These are phyloP conservation scores for Phocides pigmalion DNA, from an alignment of 1,140 invertebrate genomes.

Conservation along the genomic window DNA sequence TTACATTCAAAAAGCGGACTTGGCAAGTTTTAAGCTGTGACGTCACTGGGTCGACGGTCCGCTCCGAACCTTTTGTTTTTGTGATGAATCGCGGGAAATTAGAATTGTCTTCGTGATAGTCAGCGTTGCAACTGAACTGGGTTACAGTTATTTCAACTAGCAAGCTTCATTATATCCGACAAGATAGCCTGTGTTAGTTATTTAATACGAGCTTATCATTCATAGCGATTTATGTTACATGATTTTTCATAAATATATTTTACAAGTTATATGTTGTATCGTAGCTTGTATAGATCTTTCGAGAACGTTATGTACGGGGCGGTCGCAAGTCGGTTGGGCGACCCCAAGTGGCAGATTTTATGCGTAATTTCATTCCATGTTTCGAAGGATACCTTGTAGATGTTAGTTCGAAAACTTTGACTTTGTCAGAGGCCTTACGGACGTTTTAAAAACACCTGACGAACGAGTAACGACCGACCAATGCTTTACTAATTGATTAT, in stretches of 20 bases:
- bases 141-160: slow-evolving; percentile 21
- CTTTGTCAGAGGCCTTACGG: too few species aligned
- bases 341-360: too few species aligned
- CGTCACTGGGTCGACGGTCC: slow-evolving; percentile 29
- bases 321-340: too few species aligned
- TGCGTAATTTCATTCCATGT: too few species aligned
- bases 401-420: too few species aligned
- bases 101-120: slow-evolving; percentile 25
- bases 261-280: neutral
- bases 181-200: neutral
- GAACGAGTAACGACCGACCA: too few species aligned
- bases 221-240: neutral
- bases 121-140: slow-evolving; percentile 11
- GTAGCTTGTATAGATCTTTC: too few species aligned
- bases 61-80: slow-evolving; percentile 18
- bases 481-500: too few species aligned
- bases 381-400: too few species aligned
- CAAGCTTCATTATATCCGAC: neutral
- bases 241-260: neutral
- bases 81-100: slow-evolving; percentile 25
- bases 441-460: too few species aligned
- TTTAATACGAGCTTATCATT: neutral
- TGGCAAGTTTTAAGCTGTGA: slow-evolving; percentile 35
- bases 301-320: too few species aligned
- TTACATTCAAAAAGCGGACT: slow-evolving; percentile 64